Evolutionary conservation across 2,113 vertebrate species (phyloP).

Genomic region (Arizona elegans): DNA sequence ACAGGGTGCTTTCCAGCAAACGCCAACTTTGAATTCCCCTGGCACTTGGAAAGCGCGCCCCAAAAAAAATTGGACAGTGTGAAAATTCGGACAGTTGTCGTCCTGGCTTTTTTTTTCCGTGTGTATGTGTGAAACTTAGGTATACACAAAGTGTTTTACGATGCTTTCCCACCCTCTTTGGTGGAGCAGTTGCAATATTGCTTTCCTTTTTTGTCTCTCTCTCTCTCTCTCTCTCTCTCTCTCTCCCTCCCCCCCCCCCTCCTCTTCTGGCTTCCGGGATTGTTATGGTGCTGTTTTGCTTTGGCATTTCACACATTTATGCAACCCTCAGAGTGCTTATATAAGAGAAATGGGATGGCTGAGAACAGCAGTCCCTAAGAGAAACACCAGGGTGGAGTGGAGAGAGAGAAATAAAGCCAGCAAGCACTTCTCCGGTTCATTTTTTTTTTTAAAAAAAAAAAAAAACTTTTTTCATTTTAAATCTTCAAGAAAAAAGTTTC

Average conservation of each 20-base stretch:
- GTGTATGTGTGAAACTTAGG: not conserved
- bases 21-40: not conserved
- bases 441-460: not conserved
- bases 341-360: conserved; percentile 32
- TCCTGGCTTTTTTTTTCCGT: not conserved
- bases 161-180: not conserved
- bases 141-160: not conserved
- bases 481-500: not conserved
- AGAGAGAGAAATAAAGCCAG: not conserved
- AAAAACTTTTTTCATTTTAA: not conserved
- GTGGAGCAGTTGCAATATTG: not conserved
- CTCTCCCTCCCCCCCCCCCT: no score
- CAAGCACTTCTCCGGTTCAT: not conserved
- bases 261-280: rapidly evolving
- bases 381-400: not conserved
- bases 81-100: not conserved
- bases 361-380: conserved; percentile 1
- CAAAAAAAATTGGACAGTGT: no score
- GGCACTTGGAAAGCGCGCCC: not conserved
- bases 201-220: not conserved
- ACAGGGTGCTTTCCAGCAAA: not conserved
- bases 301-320: conserved; percentile 32
- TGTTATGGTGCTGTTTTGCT: not conserved
- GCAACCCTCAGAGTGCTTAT: conserved; percentile 41
- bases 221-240: not conserved